phyloP scores from a whole-genome alignment of 2,113 vertebrate genomes.

The Apteryx owenii region DNA sequence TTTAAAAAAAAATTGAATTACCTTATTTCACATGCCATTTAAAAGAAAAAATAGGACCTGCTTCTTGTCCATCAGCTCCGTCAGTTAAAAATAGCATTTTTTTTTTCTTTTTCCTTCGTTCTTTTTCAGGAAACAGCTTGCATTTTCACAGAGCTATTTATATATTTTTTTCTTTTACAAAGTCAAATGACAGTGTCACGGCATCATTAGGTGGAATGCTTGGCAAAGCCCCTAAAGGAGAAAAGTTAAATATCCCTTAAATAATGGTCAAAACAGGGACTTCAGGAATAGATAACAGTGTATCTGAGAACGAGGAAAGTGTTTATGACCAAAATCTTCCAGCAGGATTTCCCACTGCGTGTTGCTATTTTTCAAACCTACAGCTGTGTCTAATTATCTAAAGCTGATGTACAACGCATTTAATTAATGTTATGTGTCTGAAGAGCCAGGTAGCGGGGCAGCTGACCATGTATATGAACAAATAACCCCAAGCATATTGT shows the following conservation, averaged over 20 bases:
- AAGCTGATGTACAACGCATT: background rate
- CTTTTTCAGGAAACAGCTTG: background rate
- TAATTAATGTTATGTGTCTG: background rate
- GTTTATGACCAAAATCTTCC: background rate
- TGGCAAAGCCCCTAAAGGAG: background rate
- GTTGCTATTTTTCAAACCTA: background rate
- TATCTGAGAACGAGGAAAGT: background rate
- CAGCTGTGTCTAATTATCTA: conserved; percentile 9
- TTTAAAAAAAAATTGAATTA: background rate
- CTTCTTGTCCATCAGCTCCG: background rate
- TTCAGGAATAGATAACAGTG: background rate
- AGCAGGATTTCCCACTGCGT: background rate
- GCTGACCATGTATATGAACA: background rate
- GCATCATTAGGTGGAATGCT: background rate
- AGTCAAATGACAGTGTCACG: background rate
- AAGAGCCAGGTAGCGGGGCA: conserved; percentile 5
- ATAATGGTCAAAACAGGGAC: background rate
- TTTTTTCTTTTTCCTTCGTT: background rate
- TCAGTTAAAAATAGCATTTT: background rate
- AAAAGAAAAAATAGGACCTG: background rate
- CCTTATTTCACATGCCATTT: background rate
- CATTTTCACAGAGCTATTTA: background rate
- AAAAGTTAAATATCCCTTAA: background rate
- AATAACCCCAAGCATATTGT: background rate
- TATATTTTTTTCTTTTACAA: background rate